Conservation (phyloP, 2,113 vertebrate species). For the Brachyhypopomus occidentalis region DNA sequence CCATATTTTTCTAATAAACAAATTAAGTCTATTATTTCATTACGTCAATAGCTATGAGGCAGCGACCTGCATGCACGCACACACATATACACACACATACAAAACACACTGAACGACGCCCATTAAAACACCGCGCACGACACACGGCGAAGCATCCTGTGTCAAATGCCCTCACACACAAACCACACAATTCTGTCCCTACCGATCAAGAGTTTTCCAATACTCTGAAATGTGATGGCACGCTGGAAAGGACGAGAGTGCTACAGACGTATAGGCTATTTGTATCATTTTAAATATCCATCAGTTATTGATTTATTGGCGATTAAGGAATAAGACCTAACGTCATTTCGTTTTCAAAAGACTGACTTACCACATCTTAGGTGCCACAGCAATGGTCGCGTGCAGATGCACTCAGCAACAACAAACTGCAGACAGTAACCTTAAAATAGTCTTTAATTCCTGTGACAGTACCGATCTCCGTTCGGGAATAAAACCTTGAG, state of each 20-base stretch:
- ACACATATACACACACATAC: constrained; percentile 2
- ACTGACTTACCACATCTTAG: constrained; percentile 51
- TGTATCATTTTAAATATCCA: constrained; percentile 9
- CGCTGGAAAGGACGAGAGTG: not conserved
- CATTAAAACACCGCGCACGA: constrained; percentile 57
- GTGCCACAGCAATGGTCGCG: constrained; percentile 27
- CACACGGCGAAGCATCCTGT: constrained; percentile 46
- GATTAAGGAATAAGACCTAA: constrained; percentile 16
- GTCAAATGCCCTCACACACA: constrained; percentile 31
- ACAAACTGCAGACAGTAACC: constrained; percentile 11
- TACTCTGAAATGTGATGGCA: not conserved
- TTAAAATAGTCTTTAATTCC: constrained; percentile 43
- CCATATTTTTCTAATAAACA: constrained; percentile 26
- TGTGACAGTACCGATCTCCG: constrained; percentile 28
- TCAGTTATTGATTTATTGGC: constrained; percentile 36
- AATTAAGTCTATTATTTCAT: constrained; percentile 41
- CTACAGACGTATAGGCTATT: not conserved
- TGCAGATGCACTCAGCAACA: constrained; percentile 29
- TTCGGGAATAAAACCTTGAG: constrained; percentile 12
- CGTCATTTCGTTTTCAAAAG: constrained; percentile 31
- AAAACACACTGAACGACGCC: constrained; percentile 46
- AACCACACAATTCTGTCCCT: constrained; percentile 7
- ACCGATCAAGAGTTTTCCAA: constrained; percentile 19
- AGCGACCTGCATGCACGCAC: constrained; percentile 20
- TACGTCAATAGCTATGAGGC: constrained; percentile 30